Percentiles rank a stretch among this genome's conserved stretches.
Evolutionary conservation across 2,888 invertebrate species (phyloP).

Genomic region (Capitulum mitella): DNA sequence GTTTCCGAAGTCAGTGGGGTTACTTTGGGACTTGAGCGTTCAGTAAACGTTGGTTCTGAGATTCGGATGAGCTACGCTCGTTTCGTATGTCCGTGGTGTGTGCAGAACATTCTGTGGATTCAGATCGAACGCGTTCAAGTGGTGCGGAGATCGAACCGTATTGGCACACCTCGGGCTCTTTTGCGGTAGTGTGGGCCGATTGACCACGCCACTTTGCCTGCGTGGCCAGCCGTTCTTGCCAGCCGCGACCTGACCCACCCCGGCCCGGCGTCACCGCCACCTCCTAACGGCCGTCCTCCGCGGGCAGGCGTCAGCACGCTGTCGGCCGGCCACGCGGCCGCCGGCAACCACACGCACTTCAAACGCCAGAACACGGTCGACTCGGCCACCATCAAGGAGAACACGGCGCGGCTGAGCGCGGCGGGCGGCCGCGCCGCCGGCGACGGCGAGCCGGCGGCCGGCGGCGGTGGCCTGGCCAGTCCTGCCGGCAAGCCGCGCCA

Average conservation of each 20-base stretch:
- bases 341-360: conserved; percentile 48
- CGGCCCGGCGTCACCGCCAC: neutral
- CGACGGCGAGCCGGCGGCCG: conserved; percentile 29
- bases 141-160: too few species aligned
- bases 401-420: conserved; percentile 51
- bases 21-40: too few species aligned
- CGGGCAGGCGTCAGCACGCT: neutral
- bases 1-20: too few species aligned
- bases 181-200: too few species aligned
- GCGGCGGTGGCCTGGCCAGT: conserved; percentile 3
- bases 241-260: neutral
- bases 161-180: too few species aligned
- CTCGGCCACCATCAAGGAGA: conserved; percentile 86
- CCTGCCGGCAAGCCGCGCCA: neutral
- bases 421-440: neutral
- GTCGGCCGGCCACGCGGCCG: neutral
- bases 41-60: too few species aligned
- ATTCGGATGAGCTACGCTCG: too few species aligned
- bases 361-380: conserved; percentile 86
- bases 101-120: too few species aligned
- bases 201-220: too few species aligned
- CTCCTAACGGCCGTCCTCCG: neutral
- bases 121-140: too few species aligned
- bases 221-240: too few species aligned
- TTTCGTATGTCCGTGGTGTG: too few species aligned